Evolutionary conservation across 2,797 vertebrate genomes (phyloP).

Genomic region (Chloroceryle inda): DNA sequence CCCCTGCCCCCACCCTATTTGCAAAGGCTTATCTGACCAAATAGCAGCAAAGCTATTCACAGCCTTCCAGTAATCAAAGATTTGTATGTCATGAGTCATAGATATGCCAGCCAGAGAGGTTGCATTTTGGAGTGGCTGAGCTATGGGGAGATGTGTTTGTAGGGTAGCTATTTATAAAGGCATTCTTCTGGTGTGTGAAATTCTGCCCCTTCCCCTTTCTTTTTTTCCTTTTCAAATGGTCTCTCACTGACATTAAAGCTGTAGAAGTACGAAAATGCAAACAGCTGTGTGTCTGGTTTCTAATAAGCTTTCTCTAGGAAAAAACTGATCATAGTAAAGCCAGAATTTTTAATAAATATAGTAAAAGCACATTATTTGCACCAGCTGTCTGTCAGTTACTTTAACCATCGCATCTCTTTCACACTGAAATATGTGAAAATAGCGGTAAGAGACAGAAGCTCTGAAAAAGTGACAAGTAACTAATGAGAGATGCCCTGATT

Average conservation of each 20-base stretch:
- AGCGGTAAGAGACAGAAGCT: background rate
- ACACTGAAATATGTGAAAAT: background rate
- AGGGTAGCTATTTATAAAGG: background rate
- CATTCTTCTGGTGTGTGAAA: background rate
- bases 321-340: background rate
- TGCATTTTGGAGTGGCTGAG: background rate
- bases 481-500: background rate
- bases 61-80: background rate
- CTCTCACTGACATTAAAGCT: background rate
- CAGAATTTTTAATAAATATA: background rate
- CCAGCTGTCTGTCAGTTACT: background rate
- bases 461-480: background rate
- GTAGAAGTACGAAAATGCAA: constrained; percentile 1
- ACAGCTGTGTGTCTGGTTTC: background rate
- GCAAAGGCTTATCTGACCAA: background rate
- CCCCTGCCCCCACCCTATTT: background rate
- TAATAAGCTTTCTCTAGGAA: background rate
- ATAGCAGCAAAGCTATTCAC: background rate
- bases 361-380: background rate
- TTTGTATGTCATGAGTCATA: background rate
- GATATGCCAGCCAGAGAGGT: background rate
- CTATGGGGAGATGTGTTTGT: background rate
- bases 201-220: background rate
- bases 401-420: background rate
- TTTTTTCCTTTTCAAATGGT: background rate